A percentile compares a stretch with the other conserved stretches of the same genome.
Conservation (phyloP, 2,888 invertebrate genomes). For the Amaurobius ferox region DNA sequence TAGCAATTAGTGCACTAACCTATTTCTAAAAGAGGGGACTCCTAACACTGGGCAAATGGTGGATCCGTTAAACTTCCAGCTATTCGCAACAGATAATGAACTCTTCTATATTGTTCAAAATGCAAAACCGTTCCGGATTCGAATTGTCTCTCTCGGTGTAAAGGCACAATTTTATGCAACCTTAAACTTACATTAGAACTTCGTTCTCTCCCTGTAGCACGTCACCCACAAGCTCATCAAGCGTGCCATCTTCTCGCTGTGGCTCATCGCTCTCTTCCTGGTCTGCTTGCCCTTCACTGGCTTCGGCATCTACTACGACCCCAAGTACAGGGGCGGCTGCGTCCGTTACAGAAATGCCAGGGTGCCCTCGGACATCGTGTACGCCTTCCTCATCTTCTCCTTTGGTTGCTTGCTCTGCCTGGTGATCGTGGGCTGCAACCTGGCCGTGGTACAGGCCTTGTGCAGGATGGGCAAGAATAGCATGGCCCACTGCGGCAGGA, state of each 20-base stretch:
- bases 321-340: neutral
- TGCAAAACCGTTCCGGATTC: no score
- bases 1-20: no score
- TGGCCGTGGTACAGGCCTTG: constrained; percentile 87
- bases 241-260: constrained; percentile 84
- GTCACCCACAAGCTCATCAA: constrained; percentile 88
- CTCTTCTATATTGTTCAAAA: no score
- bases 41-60: no score
- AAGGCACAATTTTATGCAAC: no score
- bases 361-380: constrained; percentile 83
- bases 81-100: no score
- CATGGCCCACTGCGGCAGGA: constrained; percentile 50
- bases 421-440: constrained; percentile 88
- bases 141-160: no score
- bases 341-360: constrained; percentile 79
- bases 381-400: constrained; percentile 77
- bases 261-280: constrained; percentile 84
- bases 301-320: constrained; percentile 85
- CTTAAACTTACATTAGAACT: no score
- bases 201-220: constrained; percentile 81
- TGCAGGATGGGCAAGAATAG: constrained; percentile 80
- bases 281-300: constrained; percentile 88
- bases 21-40: no score
- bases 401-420: constrained; percentile 85
- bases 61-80: no score